Percentiles rank a stretch among this genome's conserved stretches.
phyloP scores from a whole-genome alignment of 2,888 invertebrate genomes.

The Apamea anceps region DNA sequence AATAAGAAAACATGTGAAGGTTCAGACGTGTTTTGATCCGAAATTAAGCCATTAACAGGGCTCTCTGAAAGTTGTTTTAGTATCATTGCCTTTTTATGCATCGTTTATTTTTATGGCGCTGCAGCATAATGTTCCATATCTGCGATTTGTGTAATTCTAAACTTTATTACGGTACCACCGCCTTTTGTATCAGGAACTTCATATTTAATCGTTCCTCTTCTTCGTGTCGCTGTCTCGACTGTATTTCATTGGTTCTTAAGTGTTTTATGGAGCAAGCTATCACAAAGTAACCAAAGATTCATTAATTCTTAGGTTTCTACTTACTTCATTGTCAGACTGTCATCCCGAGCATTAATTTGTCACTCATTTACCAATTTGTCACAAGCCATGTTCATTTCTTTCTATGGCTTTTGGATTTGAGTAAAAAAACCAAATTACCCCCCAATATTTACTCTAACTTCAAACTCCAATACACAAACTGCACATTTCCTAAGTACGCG shows the following conservation, averaged over 20 bases:
- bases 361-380: not conserved
- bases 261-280: not conserved
- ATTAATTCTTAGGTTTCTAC: not conserved
- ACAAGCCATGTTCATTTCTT: not conserved
- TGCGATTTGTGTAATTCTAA: conserved; percentile 12
- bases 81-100: conserved; percentile 33
- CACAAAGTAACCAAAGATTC: not conserved
- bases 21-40: conserved; percentile 11
- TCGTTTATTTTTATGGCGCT: conserved; percentile 19
- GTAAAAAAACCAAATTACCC: not conserved
- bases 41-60: conserved; percentile 37
- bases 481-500: conserved; percentile 54
- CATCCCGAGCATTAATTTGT: not conserved
- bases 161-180: not conserved
- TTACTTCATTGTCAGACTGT: not conserved
- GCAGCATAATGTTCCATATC: conserved; percentile 8
- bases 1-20: not conserved
- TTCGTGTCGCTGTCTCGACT: no score
- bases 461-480: conserved; percentile 32
- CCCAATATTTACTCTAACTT: conserved; percentile 23
- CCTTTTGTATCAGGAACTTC: not conserved
- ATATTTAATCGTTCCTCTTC: not conserved
- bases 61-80: conserved; percentile 13
- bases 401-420: not conserved
- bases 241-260: not conserved